Conservation (phyloP, 2,797 vertebrate species). For the Diplodus puntazzo region DNA sequence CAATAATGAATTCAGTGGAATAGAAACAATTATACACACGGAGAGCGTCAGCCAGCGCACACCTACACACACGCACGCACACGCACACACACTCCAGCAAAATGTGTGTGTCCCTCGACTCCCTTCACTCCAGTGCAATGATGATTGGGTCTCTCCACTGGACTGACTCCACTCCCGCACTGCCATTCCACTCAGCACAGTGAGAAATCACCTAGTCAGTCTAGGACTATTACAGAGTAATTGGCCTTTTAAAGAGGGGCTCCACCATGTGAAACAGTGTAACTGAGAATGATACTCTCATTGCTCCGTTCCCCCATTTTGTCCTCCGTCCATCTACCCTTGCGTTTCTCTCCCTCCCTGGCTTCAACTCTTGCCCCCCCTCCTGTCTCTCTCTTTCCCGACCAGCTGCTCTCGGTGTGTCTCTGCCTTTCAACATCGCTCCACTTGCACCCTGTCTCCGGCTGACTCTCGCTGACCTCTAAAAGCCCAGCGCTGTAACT, state of each 20-base stretch:
- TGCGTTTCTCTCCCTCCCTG: constrained; percentile 37
- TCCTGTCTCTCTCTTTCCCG: neutral
- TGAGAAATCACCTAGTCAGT: constrained; percentile 83
- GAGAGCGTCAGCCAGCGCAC: constrained; percentile 33
- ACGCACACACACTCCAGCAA: constrained; percentile 16
- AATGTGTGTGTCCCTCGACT: constrained; percentile 64
- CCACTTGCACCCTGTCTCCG: constrained; percentile 54
- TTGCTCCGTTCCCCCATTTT: constrained; percentile 60
- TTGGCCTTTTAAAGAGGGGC: constrained; percentile 85
- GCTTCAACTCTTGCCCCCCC: constrained; percentile 30
- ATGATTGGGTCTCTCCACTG: constrained; percentile 82
- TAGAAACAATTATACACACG: constrained; percentile 64
- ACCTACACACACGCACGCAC: constrained; percentile 19
- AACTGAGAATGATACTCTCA: constrained; percentile 81
- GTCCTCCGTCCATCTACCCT: constrained; percentile 50
- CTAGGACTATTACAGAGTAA: constrained; percentile 84
- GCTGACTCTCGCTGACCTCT: constrained; percentile 63
- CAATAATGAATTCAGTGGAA: constrained; percentile 66
- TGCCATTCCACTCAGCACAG: constrained; percentile 78
- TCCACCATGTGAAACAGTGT: constrained; percentile 84
- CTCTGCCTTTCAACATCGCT: constrained; percentile 62
- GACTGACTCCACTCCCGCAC: constrained; percentile 78
- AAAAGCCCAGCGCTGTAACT: constrained; percentile 50
- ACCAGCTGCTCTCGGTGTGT: constrained; percentile 68
- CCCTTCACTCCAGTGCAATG: constrained; percentile 71